Evolutionary conservation across 37 sponge, comb jelly and placozoan species (phyloP).

Genomic region (Spongilla lacustris): DNA sequence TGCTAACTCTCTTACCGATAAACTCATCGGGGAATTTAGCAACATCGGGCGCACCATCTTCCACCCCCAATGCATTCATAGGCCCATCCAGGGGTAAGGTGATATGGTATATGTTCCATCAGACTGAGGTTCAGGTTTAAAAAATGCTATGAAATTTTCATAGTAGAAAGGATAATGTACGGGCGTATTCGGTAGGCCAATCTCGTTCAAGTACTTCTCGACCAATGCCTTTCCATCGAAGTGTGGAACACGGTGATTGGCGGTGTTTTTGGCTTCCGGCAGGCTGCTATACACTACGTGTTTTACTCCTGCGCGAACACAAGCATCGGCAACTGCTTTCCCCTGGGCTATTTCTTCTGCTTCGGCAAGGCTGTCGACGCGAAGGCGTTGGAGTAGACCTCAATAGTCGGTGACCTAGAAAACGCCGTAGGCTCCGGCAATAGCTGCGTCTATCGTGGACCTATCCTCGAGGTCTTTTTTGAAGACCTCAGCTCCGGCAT

Average conservation of each 20-base stretch:
- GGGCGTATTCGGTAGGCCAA: slow-evolving; percentile 63
- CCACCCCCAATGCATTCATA: slow-evolving; percentile 55
- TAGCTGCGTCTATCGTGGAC: slow-evolving; percentile 21
- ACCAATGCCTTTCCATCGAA: slow-evolving; percentile 68
- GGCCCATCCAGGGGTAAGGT: slow-evolving; percentile 57
- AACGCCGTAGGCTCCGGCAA: slow-evolving; percentile 63
- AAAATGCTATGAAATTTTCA: slow-evolving; percentile 47
- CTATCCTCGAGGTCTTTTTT: slow-evolving; percentile 49
- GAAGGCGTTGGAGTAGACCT: slow-evolving; percentile 17
- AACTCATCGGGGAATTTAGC: slow-evolving; percentile 48
- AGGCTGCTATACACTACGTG: slow-evolving; percentile 78
- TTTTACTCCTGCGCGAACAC: slow-evolving; percentile 66
- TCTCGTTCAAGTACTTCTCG: slow-evolving; percentile 61
- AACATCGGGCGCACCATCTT: slow-evolving; percentile 63
- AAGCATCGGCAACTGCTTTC: slow-evolving; percentile 55
- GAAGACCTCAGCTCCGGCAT: slow-evolving; percentile 52
- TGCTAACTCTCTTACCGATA: slow-evolving; percentile 67
- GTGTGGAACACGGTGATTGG: slow-evolving; percentile 51
- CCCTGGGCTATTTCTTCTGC: slow-evolving; percentile 68
- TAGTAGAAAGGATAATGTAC: slow-evolving; percentile 60
- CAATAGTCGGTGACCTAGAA: slow-evolving; percentile 76
- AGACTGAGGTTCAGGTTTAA: slow-evolving; percentile 33
- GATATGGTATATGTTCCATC: slow-evolving; percentile 57
- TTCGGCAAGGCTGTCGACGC: slow-evolving; percentile 21
- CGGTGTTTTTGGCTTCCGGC: slow-evolving; percentile 43